Conservation (phyloP, 2,888 invertebrate genomes). For the Petrolisthes manimaculis region DNA sequence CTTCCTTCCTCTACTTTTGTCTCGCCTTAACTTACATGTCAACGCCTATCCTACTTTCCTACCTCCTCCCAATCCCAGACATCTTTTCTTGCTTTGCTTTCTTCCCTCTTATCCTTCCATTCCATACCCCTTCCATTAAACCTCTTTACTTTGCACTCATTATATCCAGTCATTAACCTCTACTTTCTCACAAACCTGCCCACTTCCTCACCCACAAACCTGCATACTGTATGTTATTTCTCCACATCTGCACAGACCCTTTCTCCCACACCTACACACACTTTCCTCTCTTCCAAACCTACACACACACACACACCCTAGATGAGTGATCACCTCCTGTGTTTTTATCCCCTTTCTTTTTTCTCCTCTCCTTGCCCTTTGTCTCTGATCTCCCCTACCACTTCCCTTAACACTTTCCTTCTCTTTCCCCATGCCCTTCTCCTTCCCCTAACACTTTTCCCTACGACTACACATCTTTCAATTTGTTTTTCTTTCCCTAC, state of each 20-base stretch:
- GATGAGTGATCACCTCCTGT: neutral
- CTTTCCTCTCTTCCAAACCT: constrained; percentile 3
- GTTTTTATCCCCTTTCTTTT: neutral
- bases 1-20: too few species aligned
- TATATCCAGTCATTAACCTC: too few species aligned
- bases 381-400: neutral
- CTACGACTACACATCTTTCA: neutral
- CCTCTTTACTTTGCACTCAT: neutral
- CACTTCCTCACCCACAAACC: neutral
- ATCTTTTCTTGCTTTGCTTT: neutral
- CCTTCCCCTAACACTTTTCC: neutral
- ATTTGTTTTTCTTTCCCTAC: too few species aligned
- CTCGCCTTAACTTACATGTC: neutral
- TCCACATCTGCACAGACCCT: neutral
- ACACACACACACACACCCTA: neutral
- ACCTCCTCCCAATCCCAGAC: neutral
- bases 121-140: neutral
- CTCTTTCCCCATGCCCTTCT: neutral
- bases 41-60: neutral
- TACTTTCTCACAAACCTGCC: neutral
- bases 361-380: neutral
- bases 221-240: neutral
- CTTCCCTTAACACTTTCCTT: neutral
- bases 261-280: neutral
- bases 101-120: neutral